phyloP scores from a whole-genome alignment of 23 tunicate species.

The Styela plicata region DNA sequence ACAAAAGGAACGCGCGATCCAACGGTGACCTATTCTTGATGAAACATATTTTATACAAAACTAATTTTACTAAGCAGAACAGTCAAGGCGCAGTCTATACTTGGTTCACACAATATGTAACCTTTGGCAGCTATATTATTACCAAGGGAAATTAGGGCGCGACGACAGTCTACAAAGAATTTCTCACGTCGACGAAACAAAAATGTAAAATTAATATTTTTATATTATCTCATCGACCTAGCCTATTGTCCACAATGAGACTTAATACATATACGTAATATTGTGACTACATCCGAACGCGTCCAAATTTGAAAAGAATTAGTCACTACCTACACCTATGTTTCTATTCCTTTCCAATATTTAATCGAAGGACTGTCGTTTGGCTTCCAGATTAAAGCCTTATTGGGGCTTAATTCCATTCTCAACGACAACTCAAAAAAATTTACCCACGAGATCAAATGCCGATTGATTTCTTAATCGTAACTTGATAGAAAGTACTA shows the following conservation, averaged over 20 bases:
- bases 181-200: not conserved
- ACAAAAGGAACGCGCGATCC: too few relatives aligned
- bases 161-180: not conserved
- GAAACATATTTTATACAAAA: too few relatives aligned
- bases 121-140: not conserved
- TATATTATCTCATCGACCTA: not conserved
- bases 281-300: not conserved
- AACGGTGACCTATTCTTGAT: too few relatives aligned
- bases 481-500: too few relatives aligned
- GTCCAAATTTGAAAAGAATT: not conserved
- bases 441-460: constrained; percentile 28
- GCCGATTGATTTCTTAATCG: too few relatives aligned
- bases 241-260: not conserved
- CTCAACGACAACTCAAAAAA: not conserved
- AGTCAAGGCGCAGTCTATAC: too few relatives aligned
- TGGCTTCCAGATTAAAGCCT: not conserved
- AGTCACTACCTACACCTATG: too few relatives aligned
- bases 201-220: too few relatives aligned
- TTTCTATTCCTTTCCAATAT: not conserved
- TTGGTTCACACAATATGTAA: not conserved
- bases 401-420: not conserved
- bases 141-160: not conserved
- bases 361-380: not conserved
- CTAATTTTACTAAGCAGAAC: too few relatives aligned
- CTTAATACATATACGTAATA: not conserved